Evolutionary conservation across 2,113 vertebrate species (phyloP).

Genomic region (Willisornis vidua): DNA sequence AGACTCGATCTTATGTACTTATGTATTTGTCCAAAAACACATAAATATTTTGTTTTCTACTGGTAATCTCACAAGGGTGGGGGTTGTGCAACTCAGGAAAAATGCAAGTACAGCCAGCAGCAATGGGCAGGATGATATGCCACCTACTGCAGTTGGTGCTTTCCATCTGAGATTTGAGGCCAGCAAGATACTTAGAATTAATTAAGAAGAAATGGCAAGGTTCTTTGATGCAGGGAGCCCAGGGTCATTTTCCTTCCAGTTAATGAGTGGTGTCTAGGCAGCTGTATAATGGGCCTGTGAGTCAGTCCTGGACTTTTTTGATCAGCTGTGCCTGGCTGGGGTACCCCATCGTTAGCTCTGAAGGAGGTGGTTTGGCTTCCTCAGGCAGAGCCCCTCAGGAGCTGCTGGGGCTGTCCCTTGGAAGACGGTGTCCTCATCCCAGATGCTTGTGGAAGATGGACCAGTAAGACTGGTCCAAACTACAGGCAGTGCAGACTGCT

Average conservation of each 20-base stretch:
- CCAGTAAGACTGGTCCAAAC: not conserved
- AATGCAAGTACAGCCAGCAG: not conserved
- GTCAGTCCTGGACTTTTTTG: slow-evolving; percentile 1
- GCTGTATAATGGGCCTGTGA: slow-evolving; percentile 24
- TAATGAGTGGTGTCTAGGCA: slow-evolving; percentile 19
- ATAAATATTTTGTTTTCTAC: not conserved
- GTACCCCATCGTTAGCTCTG: not conserved
- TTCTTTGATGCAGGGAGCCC: not conserved
- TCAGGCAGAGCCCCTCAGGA: not conserved
- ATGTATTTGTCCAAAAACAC: not conserved
- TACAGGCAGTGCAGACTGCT: not conserved
- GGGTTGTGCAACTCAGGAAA: not conserved
- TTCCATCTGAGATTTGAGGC: slow-evolving; percentile 7
- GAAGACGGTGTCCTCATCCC: not conserved
- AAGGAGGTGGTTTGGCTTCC: not conserved
- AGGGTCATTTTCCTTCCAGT: not conserved
- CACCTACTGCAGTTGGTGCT: not conserved
- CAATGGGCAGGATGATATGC: not conserved
- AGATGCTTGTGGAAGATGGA: not conserved
- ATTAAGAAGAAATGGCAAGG: slow-evolving; percentile 29
- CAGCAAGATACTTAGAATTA: not conserved
- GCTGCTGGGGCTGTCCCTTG: not conserved
- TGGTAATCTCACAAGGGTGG: not conserved
- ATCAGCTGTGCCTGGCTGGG: not conserved
- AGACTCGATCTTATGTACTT: not conserved